phyloP scores from a whole-genome alignment of 2,797 vertebrate species.

The Pogoniulus pusillus region DNA sequence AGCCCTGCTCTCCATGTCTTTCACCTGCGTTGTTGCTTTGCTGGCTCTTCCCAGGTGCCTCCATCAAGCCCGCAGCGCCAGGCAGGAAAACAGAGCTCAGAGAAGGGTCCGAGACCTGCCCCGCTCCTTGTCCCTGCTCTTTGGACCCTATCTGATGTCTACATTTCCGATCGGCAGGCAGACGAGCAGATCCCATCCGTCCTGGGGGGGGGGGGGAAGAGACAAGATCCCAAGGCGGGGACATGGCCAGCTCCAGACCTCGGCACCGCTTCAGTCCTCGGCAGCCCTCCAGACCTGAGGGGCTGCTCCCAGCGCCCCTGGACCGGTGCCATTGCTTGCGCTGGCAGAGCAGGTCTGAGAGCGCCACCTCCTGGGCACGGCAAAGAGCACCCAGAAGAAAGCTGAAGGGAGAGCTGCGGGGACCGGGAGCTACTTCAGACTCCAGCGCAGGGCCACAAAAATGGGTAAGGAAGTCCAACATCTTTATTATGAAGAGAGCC shows the following conservation, averaged over 20 bases:
- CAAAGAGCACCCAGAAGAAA: not conserved
- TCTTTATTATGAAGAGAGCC: no score
- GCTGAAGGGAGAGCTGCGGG: not conserved
- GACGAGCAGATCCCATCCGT: not conserved
- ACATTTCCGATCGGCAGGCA: not conserved
- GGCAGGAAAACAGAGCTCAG: fast-evolving
- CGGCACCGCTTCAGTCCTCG: not conserved
- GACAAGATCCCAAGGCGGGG: not conserved
- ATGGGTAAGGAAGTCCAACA: no score
- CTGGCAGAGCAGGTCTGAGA: not conserved
- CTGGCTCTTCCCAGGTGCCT: not conserved
- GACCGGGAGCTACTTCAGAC: no score
- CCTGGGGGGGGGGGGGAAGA: not conserved
- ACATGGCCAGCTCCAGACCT: not conserved
- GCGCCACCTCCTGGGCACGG: slow-evolving; percentile 43
- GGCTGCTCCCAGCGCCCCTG: fast-evolving
- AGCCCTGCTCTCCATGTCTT: no score
- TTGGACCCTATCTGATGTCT: not conserved
- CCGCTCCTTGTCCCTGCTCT: not conserved
- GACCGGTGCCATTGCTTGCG: fast-evolving
- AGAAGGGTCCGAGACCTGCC: fast-evolving
- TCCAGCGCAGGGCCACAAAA: no score
- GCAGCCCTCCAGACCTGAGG: not conserved
- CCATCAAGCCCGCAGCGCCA: fast-evolving
- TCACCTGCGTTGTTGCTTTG: no score